phyloP scores from a whole-genome alignment of 2,797 vertebrate genomes.

The Lemur catta region DNA sequence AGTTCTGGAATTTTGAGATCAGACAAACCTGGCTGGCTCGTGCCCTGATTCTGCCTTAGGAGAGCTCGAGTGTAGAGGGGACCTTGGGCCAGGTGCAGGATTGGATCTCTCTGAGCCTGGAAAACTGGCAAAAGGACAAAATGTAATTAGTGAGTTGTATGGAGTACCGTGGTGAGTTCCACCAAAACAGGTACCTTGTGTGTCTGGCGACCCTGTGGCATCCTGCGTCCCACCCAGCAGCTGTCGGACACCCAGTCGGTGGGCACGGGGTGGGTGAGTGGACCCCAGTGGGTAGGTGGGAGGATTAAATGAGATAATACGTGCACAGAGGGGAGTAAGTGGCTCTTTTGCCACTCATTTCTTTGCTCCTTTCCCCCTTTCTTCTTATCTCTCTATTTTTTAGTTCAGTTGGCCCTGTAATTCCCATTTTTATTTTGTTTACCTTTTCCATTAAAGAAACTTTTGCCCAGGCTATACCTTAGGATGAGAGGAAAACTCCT shows the following conservation, averaged over 20 bases:
- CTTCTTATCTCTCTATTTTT: background rate
- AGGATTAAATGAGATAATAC: background rate
- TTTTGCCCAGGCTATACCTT: background rate
- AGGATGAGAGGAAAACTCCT: background rate
- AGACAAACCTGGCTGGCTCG: background rate
- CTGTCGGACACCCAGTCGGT: background rate
- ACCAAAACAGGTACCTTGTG: fast-evolving
- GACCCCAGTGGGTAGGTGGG: no score
- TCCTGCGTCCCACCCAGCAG: fast-evolving
- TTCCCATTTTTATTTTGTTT: background rate
- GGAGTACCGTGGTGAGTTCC: background rate
- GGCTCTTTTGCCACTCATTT: fast-evolving
- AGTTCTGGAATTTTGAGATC: background rate
- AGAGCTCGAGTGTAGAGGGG: fast-evolving
- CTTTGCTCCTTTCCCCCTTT: background rate
- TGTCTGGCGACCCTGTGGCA: no score
- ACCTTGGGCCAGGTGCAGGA: background rate
- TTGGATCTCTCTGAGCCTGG: background rate
- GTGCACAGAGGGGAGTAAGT: background rate
- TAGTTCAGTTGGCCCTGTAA: background rate
- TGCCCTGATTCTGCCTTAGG: fast-evolving
- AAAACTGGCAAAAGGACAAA: background rate
- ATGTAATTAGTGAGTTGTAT: background rate
- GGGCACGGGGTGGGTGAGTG: no score
- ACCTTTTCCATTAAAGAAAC: background rate